phyloP scores from a whole-genome alignment of 2,797 vertebrate species.

The Scyliorhinus canicula region DNA sequence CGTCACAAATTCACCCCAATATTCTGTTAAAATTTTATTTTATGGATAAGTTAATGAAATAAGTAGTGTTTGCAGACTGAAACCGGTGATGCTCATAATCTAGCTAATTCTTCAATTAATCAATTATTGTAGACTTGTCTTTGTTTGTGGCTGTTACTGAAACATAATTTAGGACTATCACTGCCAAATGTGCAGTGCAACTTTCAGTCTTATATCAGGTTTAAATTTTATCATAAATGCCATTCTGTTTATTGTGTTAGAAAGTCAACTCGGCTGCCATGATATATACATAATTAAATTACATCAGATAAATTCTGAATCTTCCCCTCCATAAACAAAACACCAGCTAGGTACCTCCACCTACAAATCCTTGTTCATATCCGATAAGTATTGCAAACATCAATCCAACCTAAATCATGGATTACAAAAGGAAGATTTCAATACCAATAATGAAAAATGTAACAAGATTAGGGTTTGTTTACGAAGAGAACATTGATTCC shows the following conservation, averaged over 20 bases:
- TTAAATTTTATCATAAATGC: neutral
- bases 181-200: neutral
- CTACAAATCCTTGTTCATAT: neutral
- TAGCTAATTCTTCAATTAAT: neutral
- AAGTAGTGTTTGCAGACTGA: neutral
- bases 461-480: neutral
- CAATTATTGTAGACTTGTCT: neutral
- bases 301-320: neutral
- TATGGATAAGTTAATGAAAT: neutral
- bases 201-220: neutral
- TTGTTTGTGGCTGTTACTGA: neutral
- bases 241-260: slow-evolving; percentile 14
- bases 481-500: neutral
- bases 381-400: neutral
- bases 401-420: neutral
- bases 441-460: neutral
- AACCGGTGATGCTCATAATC: neutral
- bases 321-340: neutral
- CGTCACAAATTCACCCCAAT: neutral
- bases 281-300: neutral
- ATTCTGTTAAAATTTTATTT: neutral
- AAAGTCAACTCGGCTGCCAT: neutral
- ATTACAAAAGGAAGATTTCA: neutral
- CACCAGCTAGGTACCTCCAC: neutral
- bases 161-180: neutral